Base-by-base conservation (phyloP, 2,113 vertebrate genomes). In the Erinaceus europaeus region DNA sequence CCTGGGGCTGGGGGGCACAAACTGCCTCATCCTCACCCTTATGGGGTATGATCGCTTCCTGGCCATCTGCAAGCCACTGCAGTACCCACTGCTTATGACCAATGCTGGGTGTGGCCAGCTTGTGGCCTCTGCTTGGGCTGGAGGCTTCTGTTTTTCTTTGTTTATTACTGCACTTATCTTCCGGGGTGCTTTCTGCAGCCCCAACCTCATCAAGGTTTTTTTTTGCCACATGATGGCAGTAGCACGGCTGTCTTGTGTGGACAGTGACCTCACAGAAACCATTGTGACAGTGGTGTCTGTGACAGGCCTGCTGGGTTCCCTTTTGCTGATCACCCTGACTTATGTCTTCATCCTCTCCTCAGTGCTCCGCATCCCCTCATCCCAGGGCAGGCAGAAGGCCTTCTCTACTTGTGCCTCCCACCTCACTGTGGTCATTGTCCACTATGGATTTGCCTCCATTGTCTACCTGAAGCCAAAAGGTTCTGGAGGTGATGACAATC, bases 31-130 rank as follows among this genome's bases (percentile, higher is more conserved):
- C 34, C 87, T 95, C 6, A 88, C 92, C 10, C 9, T 85, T 21
- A 95, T 95, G 95, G 94, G 94, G 4, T 95, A 91, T 46, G 93
- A 96, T 21, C 50, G 65, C 32, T 95, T 92, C 34, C 42, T 95
- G 73, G 93, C 91, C 68, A 91, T 94, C 59, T 94, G 83, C 68
- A 81, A 72, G 2, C 91, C 94, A 6, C 75, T 96, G 42, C 81
- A 71, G 11, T 94, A 95, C 5, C 55, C 76, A 20, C 29, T 82
- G 13, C 55, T 96, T 11, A 95, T 94, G 92, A 90, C 59, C 61
- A 81, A 68, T 13, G 6, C 12, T 14, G 3, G 36, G 6, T 94
- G 94, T 69, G 29, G 69, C 9, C 18, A 52, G 1, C 64, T 86
- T 18, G 77, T 90, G 36, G 53, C 73, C 17, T 92, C 40, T 27